phyloP scores from a whole-genome alignment of 2,888 invertebrate genomes.

The Leucophenga montana region DNA sequence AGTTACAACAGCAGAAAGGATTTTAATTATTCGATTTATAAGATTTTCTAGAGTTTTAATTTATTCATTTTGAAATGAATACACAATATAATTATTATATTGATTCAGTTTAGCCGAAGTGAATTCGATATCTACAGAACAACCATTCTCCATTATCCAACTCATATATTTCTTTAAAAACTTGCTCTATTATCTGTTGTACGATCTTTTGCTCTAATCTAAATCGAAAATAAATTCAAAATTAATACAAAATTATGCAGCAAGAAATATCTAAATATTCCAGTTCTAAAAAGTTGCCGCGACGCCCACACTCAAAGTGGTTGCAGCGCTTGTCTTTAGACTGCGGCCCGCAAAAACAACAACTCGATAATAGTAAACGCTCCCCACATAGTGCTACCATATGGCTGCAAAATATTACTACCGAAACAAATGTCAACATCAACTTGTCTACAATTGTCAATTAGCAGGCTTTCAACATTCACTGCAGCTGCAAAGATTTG shows the following conservation, averaged over 20 bases:
- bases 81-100: too few species aligned
- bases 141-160: background rate
- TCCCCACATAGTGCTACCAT: conserved; percentile 40
- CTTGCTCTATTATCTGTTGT: conserved; percentile 21
- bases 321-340: too few species aligned
- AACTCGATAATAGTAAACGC: conserved; percentile 14
- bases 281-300: conserved; percentile 33
- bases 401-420: conserved; percentile 37
- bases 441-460: conserved; percentile 59
- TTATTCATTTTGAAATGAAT: too few species aligned
- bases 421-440: conserved; percentile 13
- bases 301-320: conserved; percentile 21
- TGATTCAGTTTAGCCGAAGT: conserved; percentile 19
- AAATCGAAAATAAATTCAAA: background rate
- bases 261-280: conserved; percentile 4
- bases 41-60: too few species aligned
- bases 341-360: background rate
- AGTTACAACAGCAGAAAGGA: background rate
- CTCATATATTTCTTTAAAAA: background rate
- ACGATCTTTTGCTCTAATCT: background rate
- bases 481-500: conserved; percentile 28
- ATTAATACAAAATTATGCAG: conserved; percentile 38
- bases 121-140: background rate
- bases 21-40: background rate
- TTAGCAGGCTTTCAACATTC: conserved; percentile 64